Base-by-base conservation (phyloP, 2,797 vertebrate species). In the Synaphobranchus kaupii region DNA sequence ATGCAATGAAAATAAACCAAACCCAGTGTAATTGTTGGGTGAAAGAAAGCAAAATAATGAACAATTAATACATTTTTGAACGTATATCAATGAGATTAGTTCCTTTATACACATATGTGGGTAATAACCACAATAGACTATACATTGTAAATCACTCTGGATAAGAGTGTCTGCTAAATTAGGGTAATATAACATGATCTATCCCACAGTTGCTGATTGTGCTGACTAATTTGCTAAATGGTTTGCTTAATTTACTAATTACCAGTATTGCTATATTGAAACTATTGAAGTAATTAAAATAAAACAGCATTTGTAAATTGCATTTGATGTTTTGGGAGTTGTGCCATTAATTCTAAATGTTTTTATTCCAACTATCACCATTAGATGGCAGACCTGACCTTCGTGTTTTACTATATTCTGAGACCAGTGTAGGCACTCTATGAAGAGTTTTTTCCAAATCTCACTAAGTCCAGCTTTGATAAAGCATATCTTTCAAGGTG, bases 331-430 rank as follows among this genome's bases (percentile, higher is more conserved):
- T 39, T 15, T 22, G 10, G 15, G 4, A 76, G 34, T 22, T 44
- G 15, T 44, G 12, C 76, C 22, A 47, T 80, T 50, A 0, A 22
- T 25, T 48, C 5, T 48, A 80, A 76, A 80, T n/a, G 8, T 47
- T 80, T 39, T 8, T 80, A 22, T 80, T 50, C 86, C 85, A 52
- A 0, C 52, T 71, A 82, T 15, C 8, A 56, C 84, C 95, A 93
- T 91, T 91, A 95, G 95, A 92, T 92, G 94, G 94, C 93, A 90
- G 93, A 92, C 94, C 88, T 56, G 52, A 56, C 50, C n/a, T 80
- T 25, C 5, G 6, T 47, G 44, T 47, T 80, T 80, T 22, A 4
- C 76, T 48, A 48, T 25, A 80, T 25, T 0, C 44, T 48, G 39
- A 80, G 39, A 76, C 15, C 2, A 17, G 13, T 15, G 6, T 5